Evolutionary conservation across 2,888 invertebrate genomes (phyloP), one percentile per base, ranked within the genome.

Genomic region (Siphlonurus alternatus): DNA sequence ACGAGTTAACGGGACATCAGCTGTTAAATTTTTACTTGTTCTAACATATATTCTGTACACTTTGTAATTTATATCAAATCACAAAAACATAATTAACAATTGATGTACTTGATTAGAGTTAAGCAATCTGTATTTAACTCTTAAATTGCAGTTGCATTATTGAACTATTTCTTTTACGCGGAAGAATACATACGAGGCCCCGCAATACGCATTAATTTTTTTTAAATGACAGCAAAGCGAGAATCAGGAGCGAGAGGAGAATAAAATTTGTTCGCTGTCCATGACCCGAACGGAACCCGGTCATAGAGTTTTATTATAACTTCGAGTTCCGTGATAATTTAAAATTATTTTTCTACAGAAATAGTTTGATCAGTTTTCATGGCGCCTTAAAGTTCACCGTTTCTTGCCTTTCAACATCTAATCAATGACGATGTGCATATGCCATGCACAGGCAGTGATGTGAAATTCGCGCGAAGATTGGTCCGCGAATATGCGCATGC

Each of bases 1-100:
- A 68, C 67, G 53, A 66, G 61, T 38, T 64, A 66, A 61, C 63
- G 62, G 62, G 61, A 63, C 64, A 67, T 65, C 67, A 67, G 67
- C 67, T 67, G 68, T 65, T 66, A 24, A 22, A 53, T 25, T 24
- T 1, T 15, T 10, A 38, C 7, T 38, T 10, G 15, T 38, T 38
- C 38, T 38, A 10, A 38, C 38, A 38, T 38, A 10, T 38, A 38
- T 38, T 15, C 15, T 38, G 15, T 10, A 38, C 5, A 38, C 38
- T 38, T 10, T 38, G 5, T 38, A 38, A 38, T n/a, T n/a, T n/a
- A n/a, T n/a, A n/a, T n/a, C n/a, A n/a, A n/a, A n/a, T n/a, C n/a
- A n/a, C n/a, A n/a, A n/a, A n/a, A n/a, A n/a, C n/a, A n/a, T n/a
- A n/a, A n/a, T n/a, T n/a, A n/a, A n/a, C n/a, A n/a, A n/a, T n/a